phyloP scores from a whole-genome alignment of 1,140 invertebrate species.

The Cotesia glomerata region DNA sequence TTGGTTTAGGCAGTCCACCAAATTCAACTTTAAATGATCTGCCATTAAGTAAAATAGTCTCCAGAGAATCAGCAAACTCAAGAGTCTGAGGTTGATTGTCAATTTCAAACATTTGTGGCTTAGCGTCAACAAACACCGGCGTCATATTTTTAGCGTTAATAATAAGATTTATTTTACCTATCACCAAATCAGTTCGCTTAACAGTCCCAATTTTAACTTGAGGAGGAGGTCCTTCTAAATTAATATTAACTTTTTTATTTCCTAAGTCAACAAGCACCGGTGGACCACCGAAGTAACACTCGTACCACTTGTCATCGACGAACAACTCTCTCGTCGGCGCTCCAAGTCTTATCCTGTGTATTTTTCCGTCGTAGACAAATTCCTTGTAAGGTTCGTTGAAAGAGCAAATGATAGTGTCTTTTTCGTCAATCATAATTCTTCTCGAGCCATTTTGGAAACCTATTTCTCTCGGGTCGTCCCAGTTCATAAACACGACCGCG shows the following conservation, averaged over 20 bases:
- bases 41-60: slow-evolving; percentile 83
- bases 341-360: slow-evolving; percentile 84
- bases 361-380: slow-evolving; percentile 73
- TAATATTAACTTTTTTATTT: slow-evolving; percentile 75
- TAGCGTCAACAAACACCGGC: slow-evolving; percentile 85
- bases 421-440: slow-evolving; percentile 73
- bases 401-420: slow-evolving; percentile 69
- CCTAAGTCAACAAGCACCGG: slow-evolving; percentile 83
- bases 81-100: slow-evolving; percentile 77
- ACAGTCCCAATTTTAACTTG: slow-evolving; percentile 78
- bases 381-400: slow-evolving; percentile 79
- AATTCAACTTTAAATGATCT: slow-evolving; percentile 84
- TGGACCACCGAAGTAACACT: slow-evolving; percentile 90
- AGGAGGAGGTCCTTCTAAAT: slow-evolving; percentile 86
- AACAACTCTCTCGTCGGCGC: slow-evolving; percentile 91
- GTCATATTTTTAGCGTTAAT: slow-evolving; percentile 80
- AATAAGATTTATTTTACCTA: slow-evolving; percentile 83
- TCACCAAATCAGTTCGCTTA: slow-evolving; percentile 77
- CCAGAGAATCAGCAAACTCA: slow-evolving; percentile 79
- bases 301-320: slow-evolving; percentile 85
- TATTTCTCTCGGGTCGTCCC: slow-evolving; percentile 85
- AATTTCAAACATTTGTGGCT: slow-evolving; percentile 81
- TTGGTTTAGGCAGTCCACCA: slow-evolving; percentile 89
- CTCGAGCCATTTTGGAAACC: slow-evolving; percentile 77
- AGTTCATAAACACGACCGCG: slow-evolving; percentile 82